Evolutionary conservation across 2,797 vertebrate genomes (phyloP).

Genomic region (Cyprinella venusta): DNA sequence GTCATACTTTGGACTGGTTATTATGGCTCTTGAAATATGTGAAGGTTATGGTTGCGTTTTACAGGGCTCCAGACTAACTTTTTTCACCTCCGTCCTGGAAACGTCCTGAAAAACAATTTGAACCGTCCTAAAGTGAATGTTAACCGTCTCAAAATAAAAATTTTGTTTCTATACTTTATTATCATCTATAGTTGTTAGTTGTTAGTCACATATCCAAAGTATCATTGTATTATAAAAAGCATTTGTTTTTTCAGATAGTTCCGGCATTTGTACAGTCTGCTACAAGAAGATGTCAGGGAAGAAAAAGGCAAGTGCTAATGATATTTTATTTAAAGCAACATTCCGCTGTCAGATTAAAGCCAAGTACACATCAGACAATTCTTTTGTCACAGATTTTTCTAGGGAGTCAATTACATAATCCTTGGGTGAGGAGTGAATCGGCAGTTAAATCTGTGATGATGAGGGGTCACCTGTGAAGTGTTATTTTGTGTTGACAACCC

Average conservation of each 20-base stretch:
- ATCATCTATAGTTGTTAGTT: no score
- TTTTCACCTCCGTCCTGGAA: no score
- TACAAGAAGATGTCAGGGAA: no score
- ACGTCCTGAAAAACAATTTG: no score
- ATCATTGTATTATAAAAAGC: not conserved
- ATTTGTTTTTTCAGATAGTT: conserved; percentile 3
- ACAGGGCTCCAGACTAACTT: no score
- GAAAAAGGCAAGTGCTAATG: conserved; percentile 8
- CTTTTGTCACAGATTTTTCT: not conserved
- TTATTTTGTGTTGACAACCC: no score
- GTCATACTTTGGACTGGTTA: not conserved
- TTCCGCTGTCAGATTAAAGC: not conserved
- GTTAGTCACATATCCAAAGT: not conserved
- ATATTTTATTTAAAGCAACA: not conserved
- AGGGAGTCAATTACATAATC: not conserved
- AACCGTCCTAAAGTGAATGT: no score
- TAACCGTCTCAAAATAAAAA: no score
- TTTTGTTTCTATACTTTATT: no score
- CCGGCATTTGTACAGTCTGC: not conserved
- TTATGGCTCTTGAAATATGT: not conserved
- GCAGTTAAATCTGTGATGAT: not conserved
- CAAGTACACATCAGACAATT: not conserved
- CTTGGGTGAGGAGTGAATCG: not conserved
- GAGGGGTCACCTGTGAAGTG: no score
- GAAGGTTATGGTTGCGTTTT: not conserved